Evolutionary conservation across 2,797 vertebrate genomes (phyloP).

Genomic region (Thripadectes ignobilis): DNA sequence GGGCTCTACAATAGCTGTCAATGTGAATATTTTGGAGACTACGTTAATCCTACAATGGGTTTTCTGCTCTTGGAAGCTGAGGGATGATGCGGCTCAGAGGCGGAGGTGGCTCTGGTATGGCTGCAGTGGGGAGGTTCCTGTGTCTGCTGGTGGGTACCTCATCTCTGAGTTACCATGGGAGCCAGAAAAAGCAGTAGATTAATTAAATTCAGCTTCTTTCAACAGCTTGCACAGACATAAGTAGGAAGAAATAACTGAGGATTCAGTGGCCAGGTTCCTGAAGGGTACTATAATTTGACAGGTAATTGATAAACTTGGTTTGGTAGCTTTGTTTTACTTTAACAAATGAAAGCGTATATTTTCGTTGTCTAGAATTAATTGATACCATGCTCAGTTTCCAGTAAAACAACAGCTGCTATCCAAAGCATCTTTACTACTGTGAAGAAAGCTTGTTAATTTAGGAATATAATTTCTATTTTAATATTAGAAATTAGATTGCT

Average conservation of each 20-base stretch:
- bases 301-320: slow-evolving; percentile 55
- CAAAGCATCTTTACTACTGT: not conserved
- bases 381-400: not conserved
- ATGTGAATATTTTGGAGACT: not conserved
- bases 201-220: slow-evolving; percentile 51
- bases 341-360: not conserved
- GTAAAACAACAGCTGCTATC: not conserved
- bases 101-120: not conserved
- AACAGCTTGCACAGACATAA: not conserved
- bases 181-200: slow-evolving; percentile 5
- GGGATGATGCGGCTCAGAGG: not conserved
- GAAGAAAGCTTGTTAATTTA: not conserved
- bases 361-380: not conserved
- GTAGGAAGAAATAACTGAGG: slow-evolving; percentile 9
- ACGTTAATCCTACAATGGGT: not conserved
- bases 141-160: not conserved
- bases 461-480: not conserved
- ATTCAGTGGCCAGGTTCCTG: slow-evolving; percentile 14
- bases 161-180: not conserved
- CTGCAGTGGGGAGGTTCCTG: not conserved
- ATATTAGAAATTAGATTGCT: not conserved
- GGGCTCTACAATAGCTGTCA: not conserved
- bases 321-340: not conserved
- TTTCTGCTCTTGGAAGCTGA: not conserved
- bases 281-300: slow-evolving; percentile 19